A percentile compares a stretch with the other conserved stretches of the same genome.
Conservation (phyloP, 2,888 invertebrate species). For the Eupithecia subumbrata region DNA sequence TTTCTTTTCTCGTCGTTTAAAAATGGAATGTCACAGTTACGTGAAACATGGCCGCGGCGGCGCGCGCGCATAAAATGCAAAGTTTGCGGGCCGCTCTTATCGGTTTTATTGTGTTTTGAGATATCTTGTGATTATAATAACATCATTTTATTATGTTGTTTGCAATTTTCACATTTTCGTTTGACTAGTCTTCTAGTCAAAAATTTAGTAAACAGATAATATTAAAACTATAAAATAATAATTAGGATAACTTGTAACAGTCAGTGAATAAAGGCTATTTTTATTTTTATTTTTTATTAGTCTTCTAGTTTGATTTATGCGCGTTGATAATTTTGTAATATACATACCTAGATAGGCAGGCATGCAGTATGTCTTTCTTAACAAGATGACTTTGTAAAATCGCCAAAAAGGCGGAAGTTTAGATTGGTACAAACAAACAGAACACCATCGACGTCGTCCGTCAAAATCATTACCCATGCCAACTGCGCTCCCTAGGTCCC, state of each 20-base stretch:
- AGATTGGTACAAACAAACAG: not conserved
- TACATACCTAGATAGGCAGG: no score
- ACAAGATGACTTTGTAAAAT: not conserved
- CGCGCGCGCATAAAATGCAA: conserved; percentile 35
- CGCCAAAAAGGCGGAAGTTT: not conserved
- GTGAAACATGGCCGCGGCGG: conserved; percentile 50
- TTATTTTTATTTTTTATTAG: no score
- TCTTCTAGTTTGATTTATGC: not conserved
- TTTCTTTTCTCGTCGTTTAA: conserved; percentile 49
- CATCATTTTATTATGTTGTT: conserved; percentile 16
- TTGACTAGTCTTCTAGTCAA: not conserved
- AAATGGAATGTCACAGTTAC: conserved; percentile 57
- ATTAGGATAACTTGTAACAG: no score
- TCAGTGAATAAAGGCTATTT: no score
- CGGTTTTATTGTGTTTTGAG: conserved; percentile 31
- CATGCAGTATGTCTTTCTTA: not conserved
- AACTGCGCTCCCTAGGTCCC: no score
- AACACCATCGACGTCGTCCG: no score
- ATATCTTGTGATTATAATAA: conserved; percentile 24
- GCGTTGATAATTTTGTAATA: not conserved
- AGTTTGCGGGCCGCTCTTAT: conserved; percentile 29
- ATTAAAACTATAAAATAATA: no score
- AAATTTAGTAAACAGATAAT: no score
- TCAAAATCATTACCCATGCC: no score
- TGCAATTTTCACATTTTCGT: not conserved